Evolutionary conservation across 2,797 vertebrate genomes (phyloP), one percentile per base, ranked within the genome.

Genomic region (Octomys mimax): DNA sequence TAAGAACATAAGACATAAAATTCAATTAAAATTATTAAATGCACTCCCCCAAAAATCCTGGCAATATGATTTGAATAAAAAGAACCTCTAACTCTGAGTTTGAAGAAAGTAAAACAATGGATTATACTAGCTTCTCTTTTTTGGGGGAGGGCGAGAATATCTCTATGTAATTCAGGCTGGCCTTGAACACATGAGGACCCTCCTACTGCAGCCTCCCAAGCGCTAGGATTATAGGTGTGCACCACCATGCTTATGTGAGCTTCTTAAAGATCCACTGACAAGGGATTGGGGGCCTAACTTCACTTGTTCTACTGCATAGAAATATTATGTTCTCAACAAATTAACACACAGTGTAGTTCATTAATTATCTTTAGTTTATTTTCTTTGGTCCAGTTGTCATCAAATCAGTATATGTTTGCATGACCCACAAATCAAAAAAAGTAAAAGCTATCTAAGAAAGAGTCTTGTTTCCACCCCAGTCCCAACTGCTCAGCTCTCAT

Each of bases 1-100:
- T 77, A 91, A 86, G 22, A 79, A 70, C 75, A 3, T 2, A 78
- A 92, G 61, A 66, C 28, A 88, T 36, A 57, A 87, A 85, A 86
- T 22, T 28, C 21, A 90, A 91, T 91, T 84, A 36, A 79, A 92
- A 87, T 89, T 36, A 71, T 42, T 82, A 68, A 95, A 84, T 3
- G 26, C 26, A 77, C 14, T 28, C 42, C 73, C 26, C 26, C 18
- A 8, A 11, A 49, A 14, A 28, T 31, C 73, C 42, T 33, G 59
- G 33, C 61, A 86, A 24, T 31, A 77, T 89, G 78, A 9, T 70
- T 33, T 21, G 3, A 59, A 22, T 77, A 8, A 73, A 57, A 91
- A 28, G 26, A 84, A 39, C 1, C 12, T 73, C 62, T 62, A 66
- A 61, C 46, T 26, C 70, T 39, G 24, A 42, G 24, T 19, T 7